A percentile compares a stretch with the other conserved stretches of the same genome.
phyloP scores from a whole-genome alignment of 2,888 invertebrate genomes.

The Quadroppia sp. region DNA sequence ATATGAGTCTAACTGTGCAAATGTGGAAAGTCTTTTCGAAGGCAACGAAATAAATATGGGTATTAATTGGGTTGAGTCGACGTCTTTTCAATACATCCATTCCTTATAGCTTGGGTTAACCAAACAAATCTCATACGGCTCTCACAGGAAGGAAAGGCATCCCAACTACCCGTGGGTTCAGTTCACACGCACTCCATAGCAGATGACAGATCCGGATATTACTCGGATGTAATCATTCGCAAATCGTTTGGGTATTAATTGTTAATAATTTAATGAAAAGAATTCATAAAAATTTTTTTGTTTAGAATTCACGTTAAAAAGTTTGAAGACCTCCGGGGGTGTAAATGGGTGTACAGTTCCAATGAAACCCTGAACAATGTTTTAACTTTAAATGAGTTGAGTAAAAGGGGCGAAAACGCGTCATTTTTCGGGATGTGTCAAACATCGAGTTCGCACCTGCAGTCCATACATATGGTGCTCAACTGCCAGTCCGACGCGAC shows the following conservation, averaged over 20 bases:
- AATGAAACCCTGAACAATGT: slow-evolving; percentile 51
- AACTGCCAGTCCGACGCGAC: slow-evolving; percentile 63
- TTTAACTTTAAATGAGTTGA: slow-evolving; percentile 58
- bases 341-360: background rate
- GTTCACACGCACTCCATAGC: slow-evolving; percentile 59
- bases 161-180: slow-evolving; percentile 61
- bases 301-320: slow-evolving; percentile 60
- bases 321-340: slow-evolving; percentile 54
- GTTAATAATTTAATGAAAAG: too few species aligned
- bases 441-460: slow-evolving; percentile 59
- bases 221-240: slow-evolving; percentile 62
- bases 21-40: background rate
- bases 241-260: slow-evolving; percentile 58
- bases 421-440: slow-evolving; percentile 61
- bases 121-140: slow-evolving; percentile 59
- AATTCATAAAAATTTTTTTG: background rate
- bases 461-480: slow-evolving; percentile 62
- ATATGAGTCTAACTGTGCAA: slow-evolving; percentile 57
- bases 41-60: slow-evolving; percentile 40
- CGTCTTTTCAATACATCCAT: too few species aligned
- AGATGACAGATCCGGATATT: slow-evolving; percentile 59
- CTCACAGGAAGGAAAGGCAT: slow-evolving; percentile 55
- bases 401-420: slow-evolving; percentile 61
- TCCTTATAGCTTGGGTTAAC: slow-evolving; percentile 61
- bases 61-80: slow-evolving; percentile 46